A percentile compares a stretch with the other conserved stretches of the same genome.
These are phyloP conservation scores for Bradypus variegatus DNA, from an alignment of 2,797 vertebrate species.

Conservation along the genomic window DNA sequence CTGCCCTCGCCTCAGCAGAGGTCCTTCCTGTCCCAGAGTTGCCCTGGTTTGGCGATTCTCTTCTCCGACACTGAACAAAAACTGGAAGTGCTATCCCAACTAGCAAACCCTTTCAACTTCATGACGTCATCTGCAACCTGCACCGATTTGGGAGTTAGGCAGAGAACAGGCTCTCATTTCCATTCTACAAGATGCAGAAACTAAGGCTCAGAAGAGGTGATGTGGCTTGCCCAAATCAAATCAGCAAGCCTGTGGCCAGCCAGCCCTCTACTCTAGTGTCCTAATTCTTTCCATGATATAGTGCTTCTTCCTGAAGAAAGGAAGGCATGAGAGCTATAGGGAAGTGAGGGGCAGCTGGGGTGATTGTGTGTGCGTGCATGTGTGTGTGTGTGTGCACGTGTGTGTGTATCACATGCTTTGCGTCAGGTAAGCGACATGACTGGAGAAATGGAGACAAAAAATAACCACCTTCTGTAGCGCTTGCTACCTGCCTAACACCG, in stretches of 20 bases:
- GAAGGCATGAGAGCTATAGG: background rate
- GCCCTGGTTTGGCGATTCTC: too few species aligned
- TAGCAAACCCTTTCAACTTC: background rate
- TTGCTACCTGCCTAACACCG: fast-evolving
- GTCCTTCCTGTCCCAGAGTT: background rate
- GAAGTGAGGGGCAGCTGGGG: background rate
- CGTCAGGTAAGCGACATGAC: fast-evolving
- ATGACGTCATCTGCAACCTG: fast-evolving
- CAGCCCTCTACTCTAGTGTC: fast-evolving
- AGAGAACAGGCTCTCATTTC: background rate
- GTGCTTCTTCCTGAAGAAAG: background rate
- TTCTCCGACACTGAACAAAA: background rate
- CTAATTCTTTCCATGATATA: background rate
- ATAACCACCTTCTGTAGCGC: fast-evolving
- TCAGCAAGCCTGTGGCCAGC: fast-evolving
- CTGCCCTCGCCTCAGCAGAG: background rate
- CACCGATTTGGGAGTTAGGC: too few species aligned
- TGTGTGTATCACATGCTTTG: background rate
- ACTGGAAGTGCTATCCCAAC: fast-evolving
- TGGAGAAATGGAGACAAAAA: background rate
- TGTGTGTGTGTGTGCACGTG: background rate
- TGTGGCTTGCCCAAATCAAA: fast-evolving
- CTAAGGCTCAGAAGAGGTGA: background rate
- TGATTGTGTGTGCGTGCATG: fast-evolving
- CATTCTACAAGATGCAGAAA: background rate